Evolutionary conservation across 2,797 vertebrate genomes (phyloP), one percentile per base, ranked within the genome.

Genomic region (Hephaestus fuliginosus): DNA sequence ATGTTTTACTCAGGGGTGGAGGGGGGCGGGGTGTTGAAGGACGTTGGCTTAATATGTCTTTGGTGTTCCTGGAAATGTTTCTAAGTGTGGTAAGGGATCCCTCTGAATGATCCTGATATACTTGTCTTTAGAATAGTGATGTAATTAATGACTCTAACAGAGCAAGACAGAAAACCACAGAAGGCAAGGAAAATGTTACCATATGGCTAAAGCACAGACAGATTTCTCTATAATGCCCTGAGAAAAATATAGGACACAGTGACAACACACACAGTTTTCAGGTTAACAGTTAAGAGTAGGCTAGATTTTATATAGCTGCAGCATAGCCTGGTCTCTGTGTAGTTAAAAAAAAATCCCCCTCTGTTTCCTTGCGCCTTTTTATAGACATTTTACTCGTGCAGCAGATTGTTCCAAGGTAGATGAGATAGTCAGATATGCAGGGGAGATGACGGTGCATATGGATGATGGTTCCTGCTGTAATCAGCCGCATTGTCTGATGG

Each of bases 121-220:
- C 89, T 90, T 88, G 85, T 94, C 89, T 93, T 87, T 84, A 85
- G 85, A 89, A 88, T 83, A 90, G 91, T 95, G 94, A 96, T 93
- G 94, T 95, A 94, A 95, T 96, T 92, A 96, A 96, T 95, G 93
- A 93, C 91, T 96, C 74, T 84, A 95, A 83, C 95, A 95, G 91
- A 87, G 85, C 85, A 88, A 86, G 88, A 86, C 88, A 80, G 79
- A 86, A 89, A 93, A 89, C 94, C 94, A 81, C 93, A 93, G 82
- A 77, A 80, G 86, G 82, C 79, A 60, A 73, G 89, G 84, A 92
- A 95, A 96, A 94, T 90, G 89, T 85, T 94, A 93, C 95, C 94
- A 95, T 93, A 95, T 96, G 95, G 86, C 69, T 82, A 55, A 89
- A 89, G 85, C 80, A 89, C 88, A 91, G 87, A 84, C 89, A 89